Conservation (phyloP, 2,797 vertebrate species). For the Cyprinodon diabolis region DNA sequence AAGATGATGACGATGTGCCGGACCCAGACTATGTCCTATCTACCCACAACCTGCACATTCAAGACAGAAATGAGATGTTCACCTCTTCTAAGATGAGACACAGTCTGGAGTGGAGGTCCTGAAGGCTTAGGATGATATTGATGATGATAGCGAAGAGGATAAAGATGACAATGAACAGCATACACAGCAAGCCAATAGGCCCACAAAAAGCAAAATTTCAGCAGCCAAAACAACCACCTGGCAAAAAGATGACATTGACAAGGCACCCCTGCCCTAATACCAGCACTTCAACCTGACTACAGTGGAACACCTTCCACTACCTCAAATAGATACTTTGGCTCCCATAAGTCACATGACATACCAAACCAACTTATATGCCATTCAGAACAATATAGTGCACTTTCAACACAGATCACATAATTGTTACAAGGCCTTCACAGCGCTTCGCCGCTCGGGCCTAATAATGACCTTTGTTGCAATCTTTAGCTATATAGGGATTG, state of each 20-base stretch:
- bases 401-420: no score
- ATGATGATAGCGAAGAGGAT: not conserved
- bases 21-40: not conserved
- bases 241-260: not conserved
- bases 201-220: not conserved
- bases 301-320: no score
- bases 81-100: not conserved
- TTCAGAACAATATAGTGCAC: no score
- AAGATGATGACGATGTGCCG: not conserved
- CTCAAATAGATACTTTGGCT: no score
- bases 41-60: not conserved
- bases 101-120: conserved; percentile 1
- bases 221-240: conserved; percentile 7
- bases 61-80: no score
- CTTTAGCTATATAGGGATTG: no score
- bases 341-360: no score
- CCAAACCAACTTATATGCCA: no score
- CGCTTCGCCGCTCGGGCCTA: no score
- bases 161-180: not conserved
- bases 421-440: no score
- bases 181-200: not conserved
- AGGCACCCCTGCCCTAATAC: not conserved
- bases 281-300: no score
- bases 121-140: not conserved
- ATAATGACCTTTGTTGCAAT: no score